Base-by-base conservation (phyloP, 2,113 vertebrate species). In the Pteronura brasiliensis region DNA sequence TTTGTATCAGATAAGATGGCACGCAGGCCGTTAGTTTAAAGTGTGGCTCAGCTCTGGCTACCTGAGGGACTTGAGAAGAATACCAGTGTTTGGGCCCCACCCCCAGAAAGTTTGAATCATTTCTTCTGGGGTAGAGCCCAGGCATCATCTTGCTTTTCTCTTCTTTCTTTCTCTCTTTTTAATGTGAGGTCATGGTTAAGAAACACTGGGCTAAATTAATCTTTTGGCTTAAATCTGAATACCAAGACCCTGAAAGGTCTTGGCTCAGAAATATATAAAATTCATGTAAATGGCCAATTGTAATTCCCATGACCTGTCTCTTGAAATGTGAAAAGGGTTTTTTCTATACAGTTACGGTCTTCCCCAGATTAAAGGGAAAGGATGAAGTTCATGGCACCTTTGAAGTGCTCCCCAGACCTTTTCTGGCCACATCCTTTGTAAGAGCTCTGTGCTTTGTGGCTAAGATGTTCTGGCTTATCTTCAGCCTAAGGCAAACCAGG, bases 151-250 rank as follows among this genome's bases (percentile, higher is more conserved):
- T 79, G 67, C 34, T 96, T 79, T 95, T 92, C 91, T 72, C 29
- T 74, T 65, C 65, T 74, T 17, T 67, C 7, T 18, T 18, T 67
- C 31, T 67, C 18, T 17, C 14, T 34, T 93, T 80, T 69, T 11
- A 52, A 72, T 10, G n/a, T 96, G 84, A 97, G 52, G 47, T 97
- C 97, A 97, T 97, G 49, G 59, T 95, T 95, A 63, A 96, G 88
- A 97, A 97, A 96, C 71, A 90, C 44, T 95, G 49, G 90, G 55
- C 97, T 96, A 97, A 98, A 96, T 97, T 97, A 97, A 93, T 97
- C 88, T 98, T 95, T 96, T 97, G 98, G 97, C 96, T 98, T 92
- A 88, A 93, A 88, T 96, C 63, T 85, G 88, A 97, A 97, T 97
- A 97, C 93, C 93, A 90, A 97, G 96, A 67, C 90, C 44, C 95